Percentiles rank a stretch among this genome's conserved stretches.
Evolutionary conservation across 2,113 vertebrate species (phyloP).

Genomic region (Cavia aperea): DNA sequence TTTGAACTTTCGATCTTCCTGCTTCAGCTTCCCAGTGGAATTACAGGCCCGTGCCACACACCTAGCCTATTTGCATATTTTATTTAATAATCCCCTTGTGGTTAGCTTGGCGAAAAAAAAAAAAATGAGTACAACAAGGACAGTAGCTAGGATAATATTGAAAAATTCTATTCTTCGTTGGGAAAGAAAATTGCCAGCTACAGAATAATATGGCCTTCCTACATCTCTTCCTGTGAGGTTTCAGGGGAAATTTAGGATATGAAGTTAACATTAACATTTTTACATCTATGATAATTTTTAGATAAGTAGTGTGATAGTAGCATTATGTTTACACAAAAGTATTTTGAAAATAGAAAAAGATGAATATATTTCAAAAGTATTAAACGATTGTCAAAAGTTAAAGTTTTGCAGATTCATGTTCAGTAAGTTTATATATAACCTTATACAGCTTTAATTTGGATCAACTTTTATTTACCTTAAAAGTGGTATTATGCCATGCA

Average conservation of each 20-base stretch:
- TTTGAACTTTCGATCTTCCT: not conserved
- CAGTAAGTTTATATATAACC: not conserved
- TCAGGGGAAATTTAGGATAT: not conserved
- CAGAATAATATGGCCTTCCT: not conserved
- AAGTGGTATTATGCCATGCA: not conserved
- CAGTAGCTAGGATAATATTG: not conserved
- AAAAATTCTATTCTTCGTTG: not conserved
- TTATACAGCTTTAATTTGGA: not conserved
- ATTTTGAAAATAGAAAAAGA: constrained; percentile 14
- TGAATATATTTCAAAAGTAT: not conserved
- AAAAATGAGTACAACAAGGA: not conserved
- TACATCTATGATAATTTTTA: not conserved
- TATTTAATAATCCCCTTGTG: not conserved
- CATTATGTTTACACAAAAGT: not conserved
- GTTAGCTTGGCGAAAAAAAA: not conserved
- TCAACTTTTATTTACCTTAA: constrained; percentile 32
- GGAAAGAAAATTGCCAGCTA: not conserved
- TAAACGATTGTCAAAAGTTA: not conserved
- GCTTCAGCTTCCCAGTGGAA: not conserved
- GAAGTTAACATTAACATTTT: not conserved
- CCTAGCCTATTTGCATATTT: not conserved
- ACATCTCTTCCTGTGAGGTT: not conserved
- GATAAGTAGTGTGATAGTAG: not conserved
- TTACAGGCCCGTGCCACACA: not conserved
- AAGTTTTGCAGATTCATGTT: not conserved